phyloP scores from a whole-genome alignment of 2,113 vertebrate species.

The Tupaia chinensis region DNA sequence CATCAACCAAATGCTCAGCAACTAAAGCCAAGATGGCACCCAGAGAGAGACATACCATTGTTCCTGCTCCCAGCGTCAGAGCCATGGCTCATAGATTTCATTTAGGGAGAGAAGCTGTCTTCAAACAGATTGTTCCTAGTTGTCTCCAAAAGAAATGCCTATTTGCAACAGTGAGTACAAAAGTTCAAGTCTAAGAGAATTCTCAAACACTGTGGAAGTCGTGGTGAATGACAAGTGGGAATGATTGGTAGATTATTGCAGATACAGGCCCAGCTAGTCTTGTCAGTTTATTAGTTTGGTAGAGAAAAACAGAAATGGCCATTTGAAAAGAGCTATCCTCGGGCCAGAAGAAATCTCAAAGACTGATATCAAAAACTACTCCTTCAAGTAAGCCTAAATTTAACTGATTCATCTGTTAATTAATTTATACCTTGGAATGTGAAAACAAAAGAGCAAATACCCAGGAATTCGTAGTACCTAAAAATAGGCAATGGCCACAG shows the following conservation, averaged over 20 bases:
- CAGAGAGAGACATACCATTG: not conserved
- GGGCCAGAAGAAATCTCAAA: not conserved
- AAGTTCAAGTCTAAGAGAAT: not conserved
- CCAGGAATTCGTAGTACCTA: not conserved
- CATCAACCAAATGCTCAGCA: not conserved
- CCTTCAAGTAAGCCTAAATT: not conserved
- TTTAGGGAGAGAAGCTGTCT: not conserved
- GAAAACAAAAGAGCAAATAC: not conserved
- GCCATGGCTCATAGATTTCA: not conserved
- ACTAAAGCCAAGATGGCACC: not conserved
- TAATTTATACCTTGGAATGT: not conserved
- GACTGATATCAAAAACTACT: not conserved
- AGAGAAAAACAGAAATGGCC: not conserved
- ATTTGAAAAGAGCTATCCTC: not conserved
- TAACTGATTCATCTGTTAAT: not conserved
- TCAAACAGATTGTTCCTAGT: not conserved
- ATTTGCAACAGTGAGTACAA: not conserved
- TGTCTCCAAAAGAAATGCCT: not conserved
- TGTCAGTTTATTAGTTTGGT: not conserved
- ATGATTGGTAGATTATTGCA: not conserved
- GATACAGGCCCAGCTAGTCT: not conserved
- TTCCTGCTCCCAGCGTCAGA: not conserved
- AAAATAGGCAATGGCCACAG: not conserved
- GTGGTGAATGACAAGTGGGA: not conserved
- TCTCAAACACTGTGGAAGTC: not conserved